Evolutionary conservation across 2,113 vertebrate species (phyloP).

Genomic region (Trematomus loennbergii): DNA sequence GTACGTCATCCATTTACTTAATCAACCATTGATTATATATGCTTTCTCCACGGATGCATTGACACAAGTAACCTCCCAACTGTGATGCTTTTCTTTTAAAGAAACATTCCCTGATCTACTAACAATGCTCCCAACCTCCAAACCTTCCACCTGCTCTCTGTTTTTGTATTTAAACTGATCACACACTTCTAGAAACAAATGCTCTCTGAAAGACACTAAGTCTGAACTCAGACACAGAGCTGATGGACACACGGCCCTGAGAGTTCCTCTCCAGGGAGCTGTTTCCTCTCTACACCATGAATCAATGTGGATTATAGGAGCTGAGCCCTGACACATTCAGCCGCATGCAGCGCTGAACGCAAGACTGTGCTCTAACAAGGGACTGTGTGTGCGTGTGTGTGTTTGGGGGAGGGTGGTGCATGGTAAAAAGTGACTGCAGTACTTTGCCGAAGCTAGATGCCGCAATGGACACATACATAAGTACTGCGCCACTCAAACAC

Average conservation of each 20-base stretch:
- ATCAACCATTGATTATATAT: not conserved
- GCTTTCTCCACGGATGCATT: not conserved
- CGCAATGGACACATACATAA: constrained; percentile 69
- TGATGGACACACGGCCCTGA: constrained; percentile 35
- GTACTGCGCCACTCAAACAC: constrained; percentile 57
- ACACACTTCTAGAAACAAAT: constrained; percentile 14
- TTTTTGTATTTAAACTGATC: not conserved
- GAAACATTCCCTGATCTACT: not conserved
- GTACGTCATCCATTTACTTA: not conserved
- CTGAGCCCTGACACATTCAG: constrained; percentile 55
- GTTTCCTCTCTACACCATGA: constrained; percentile 46
- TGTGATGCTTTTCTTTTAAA: constrained; percentile 12
- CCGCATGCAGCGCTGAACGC: constrained; percentile 24
- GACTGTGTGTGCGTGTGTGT: constrained; percentile 4
- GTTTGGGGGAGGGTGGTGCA: constrained; percentile 24
- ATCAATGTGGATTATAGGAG: constrained; percentile 66
- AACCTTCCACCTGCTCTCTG: constrained; percentile 5
- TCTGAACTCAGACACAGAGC: constrained; percentile 30
- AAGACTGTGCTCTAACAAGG: constrained; percentile 44
- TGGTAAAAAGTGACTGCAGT: constrained; percentile 66
- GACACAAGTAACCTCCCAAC: not conserved
- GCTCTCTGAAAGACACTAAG: not conserved
- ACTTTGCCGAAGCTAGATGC: constrained; percentile 59
- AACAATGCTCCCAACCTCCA: not conserved
- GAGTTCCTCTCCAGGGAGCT: constrained; percentile 48